Conservation (phyloP, 92 coral and sea anemone genomes). For the Parazoanthus swiftii region DNA sequence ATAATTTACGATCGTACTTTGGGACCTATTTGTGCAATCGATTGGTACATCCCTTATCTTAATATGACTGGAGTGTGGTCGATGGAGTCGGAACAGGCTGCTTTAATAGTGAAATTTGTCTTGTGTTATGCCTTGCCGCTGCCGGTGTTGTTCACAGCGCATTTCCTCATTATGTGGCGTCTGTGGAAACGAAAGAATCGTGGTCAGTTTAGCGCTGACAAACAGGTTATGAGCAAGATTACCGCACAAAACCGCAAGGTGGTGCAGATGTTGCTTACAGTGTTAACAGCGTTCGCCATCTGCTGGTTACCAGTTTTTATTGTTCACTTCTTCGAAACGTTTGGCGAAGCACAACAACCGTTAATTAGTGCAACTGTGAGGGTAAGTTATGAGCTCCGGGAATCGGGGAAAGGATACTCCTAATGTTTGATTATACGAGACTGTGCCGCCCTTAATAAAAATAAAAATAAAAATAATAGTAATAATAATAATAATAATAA, state of each 20-base stretch:
- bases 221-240: slow-evolving; percentile 16
- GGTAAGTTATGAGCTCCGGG: no score
- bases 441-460: no score
- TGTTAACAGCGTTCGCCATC: not conserved
- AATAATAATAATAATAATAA: no score
- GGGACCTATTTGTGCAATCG: not conserved
- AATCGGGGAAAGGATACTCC: no score
- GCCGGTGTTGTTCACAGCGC: slow-evolving; percentile 4
- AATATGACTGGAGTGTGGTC: not conserved
- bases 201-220: slow-evolving; percentile 3
- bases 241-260: slow-evolving; percentile 24
- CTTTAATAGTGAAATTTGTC: slow-evolving; percentile 4
- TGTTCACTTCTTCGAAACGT: not conserved
- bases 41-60: not conserved
- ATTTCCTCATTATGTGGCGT: slow-evolving; percentile 30
- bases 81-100: not conserved
- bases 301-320: not conserved
- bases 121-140: slow-evolving; percentile 9
- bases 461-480: no score
- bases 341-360: not conserved
- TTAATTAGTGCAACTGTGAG: not conserved
- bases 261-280: not conserved
- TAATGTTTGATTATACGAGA: no score
- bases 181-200: slow-evolving; percentile 6
- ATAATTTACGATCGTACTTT: not conserved